These are phyloP conservation scores for Euthynnus affinis DNA, from an alignment of 2,797 vertebrate species.

Conservation along the genomic window DNA sequence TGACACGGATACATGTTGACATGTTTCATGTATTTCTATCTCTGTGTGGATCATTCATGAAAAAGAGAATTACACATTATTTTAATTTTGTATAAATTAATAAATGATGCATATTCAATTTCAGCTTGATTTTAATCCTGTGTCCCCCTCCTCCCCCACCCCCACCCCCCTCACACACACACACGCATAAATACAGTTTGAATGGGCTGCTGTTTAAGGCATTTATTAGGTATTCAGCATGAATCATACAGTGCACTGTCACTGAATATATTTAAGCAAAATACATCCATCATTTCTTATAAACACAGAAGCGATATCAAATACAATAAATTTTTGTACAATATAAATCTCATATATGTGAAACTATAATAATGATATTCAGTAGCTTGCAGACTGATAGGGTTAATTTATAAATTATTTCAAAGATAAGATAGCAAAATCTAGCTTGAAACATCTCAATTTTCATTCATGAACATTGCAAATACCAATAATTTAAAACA, in stretches of 20 bases:
- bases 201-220: slow-evolving; percentile 38
- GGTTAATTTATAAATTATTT: slow-evolving; percentile 45
- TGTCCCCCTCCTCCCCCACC: slow-evolving; percentile 2
- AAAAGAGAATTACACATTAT: slow-evolving; percentile 83
- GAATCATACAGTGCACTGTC: slow-evolving; percentile 59
- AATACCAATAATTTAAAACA: slow-evolving; percentile 47
- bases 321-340: slow-evolving; percentile 41
- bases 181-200: slow-evolving; percentile 3
- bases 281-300: slow-evolving; percentile 58
- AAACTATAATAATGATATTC: slow-evolving; percentile 54
- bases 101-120: slow-evolving; percentile 84
- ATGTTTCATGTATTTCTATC: slow-evolving; percentile 85
- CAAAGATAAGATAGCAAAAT: slow-evolving; percentile 47
- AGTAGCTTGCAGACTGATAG: slow-evolving; percentile 41
- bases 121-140: slow-evolving; percentile 23
- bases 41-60: slow-evolving; percentile 81
- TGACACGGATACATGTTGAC: slow-evolving; percentile 76
- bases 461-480: slow-evolving; percentile 38
- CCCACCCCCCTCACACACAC: not conserved
- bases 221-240: slow-evolving; percentile 72
- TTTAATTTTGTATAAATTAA: slow-evolving; percentile 89
- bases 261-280: slow-evolving; percentile 63
- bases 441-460: slow-evolving; percentile 13
- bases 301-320: slow-evolving; percentile 72
- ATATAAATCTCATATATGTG: slow-evolving; percentile 59